Percentiles rank a stretch among this genome's conserved stretches.
phyloP scores from a whole-genome alignment of 2,888 invertebrate genomes.

The Leptinotarsa juncta region DNA sequence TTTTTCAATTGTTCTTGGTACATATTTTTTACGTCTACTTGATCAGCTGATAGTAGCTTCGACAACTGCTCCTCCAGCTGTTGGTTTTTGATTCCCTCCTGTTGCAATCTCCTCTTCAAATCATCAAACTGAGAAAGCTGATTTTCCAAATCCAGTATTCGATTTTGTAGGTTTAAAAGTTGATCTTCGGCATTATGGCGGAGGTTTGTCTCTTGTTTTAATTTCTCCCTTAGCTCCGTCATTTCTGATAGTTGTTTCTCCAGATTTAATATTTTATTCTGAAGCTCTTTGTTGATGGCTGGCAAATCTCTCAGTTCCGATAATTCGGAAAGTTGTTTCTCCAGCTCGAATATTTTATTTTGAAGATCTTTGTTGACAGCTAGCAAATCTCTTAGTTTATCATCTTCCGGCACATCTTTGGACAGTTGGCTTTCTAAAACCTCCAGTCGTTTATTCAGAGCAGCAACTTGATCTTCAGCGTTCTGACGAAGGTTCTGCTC shows the following conservation, averaged over 20 bases:
- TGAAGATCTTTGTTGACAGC: slow-evolving; percentile 29
- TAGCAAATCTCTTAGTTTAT: slow-evolving; percentile 24
- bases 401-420: slow-evolving; percentile 24
- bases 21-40: neutral
- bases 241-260: slow-evolving; percentile 15
- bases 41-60: neutral
- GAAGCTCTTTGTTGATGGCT: slow-evolving; percentile 27
- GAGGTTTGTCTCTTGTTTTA: slow-evolving; percentile 26
- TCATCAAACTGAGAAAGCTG: no score
- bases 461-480: slow-evolving; percentile 12
- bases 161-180: neutral
- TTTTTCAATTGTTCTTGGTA: slow-evolving; percentile 20
- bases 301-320: neutral
- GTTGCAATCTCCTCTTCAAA: neutral
- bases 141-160: slow-evolving; percentile 4
- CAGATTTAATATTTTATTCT: slow-evolving; percentile 24
- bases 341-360: slow-evolving; percentile 36
- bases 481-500: slow-evolving; percentile 24
- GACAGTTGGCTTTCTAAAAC: slow-evolving; percentile 27
- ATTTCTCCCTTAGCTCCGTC: neutral
- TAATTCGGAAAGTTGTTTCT: slow-evolving; percentile 22
- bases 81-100: slow-evolving; percentile 9
- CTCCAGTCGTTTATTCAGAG: slow-evolving; percentile 29
- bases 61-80: neutral
- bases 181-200: slow-evolving; percentile 20